Base-by-base conservation (phyloP, 2,113 vertebrate genomes). In the Takifugu bimaculatus region DNA sequence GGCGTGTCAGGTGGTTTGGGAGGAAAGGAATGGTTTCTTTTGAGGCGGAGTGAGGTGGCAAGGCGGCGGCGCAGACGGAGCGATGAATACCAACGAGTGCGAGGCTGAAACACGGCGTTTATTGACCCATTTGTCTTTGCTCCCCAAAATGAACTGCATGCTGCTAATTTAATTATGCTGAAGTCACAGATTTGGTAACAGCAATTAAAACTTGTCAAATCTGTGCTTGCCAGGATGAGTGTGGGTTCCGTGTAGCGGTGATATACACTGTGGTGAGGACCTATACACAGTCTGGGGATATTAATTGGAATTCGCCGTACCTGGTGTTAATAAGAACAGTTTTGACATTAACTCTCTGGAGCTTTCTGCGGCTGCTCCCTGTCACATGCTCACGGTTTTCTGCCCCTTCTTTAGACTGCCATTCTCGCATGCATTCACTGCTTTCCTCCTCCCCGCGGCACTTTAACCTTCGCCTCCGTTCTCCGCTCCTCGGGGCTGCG, bases 151-250 rank as follows among this genome's bases (percentile, higher is more conserved):
- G 52, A 13, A 54, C 50, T 69, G 58, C 59, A 4, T 49, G 60
- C 48, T 27, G 12, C 47, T 75, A 75, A 77, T 79, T 80, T 60
- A 73, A 65, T 75, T 69, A 58, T 75, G 60, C 51, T 49, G 10
- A 63, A 72, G 63, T 74, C 68, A 69, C 76, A 77, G 72, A 81
- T 83, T 83, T 58, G 75, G 70, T 72, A 65, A 84, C 81, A 84
- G 76, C 68, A 80, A 80, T 86, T 83, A 81, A 85, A 88, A 89
- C 52, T 52, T 86, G 84, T 80, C 78, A 85, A 66, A 75, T 73
- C 26, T 15, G 42, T 56, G 48, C 58, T 81, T 78, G 54, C 53
- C 50, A 61, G 61, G 64, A 54, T 63, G 64, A 62, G 35, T 13
- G 6, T 44, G 1, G 44, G 65, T 73, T 65, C 63, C 57, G 57